Evolutionary conservation across 1,140 invertebrate species (phyloP), one percentile per base, ranked within the genome.

Genomic region (Diprion similis): DNA sequence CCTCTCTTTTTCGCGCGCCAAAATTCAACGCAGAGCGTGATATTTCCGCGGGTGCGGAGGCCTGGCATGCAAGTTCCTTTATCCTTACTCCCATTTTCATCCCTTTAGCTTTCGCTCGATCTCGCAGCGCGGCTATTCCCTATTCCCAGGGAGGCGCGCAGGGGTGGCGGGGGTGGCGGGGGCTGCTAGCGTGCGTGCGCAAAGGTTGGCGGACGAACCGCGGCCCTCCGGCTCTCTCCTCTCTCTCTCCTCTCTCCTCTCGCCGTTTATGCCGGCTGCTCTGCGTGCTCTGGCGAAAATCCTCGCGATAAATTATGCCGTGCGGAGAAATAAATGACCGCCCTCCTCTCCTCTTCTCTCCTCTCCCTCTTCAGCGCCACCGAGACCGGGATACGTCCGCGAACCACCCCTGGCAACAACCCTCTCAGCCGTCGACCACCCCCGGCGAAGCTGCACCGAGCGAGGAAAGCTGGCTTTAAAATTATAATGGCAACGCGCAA

Each of bases 251-350:
- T 59, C 71, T 66, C 59, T 11, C 13, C 70, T 64, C 72, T 74
- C 66, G 17, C 69, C 19, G 45, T 68, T 66, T 75, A 64, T 71
- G 46, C 48, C 47, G 73, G 47, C 72, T 46, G 68, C 82, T 82
- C 83, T 86, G 83, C 86, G 84, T 87, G 84, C 85, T 88, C 86
- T 88, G 85, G 86, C 84, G 86, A 86, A 87, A 88, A 87, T 87
- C 86, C 86, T 87, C 86, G 86, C 87, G 85, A 87, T 87, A 88
- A 87, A 87, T 87, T 88, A 87, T 87, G 86, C 85, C 83, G 82
- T 82, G 84, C 84, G 81, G 75, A 82, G 85, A 86, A 87, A 88
- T 88, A 87, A 88, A 88, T 87, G 87, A 88, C 86, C 86, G 66
- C 17, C 59, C 59, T 64, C 59, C 66, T 72, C 45, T 45, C 24